Evolutionary conservation across 2,113 vertebrate species (phyloP), one percentile per base, ranked within the genome.

Genomic region (Myiagra hebetior): DNA sequence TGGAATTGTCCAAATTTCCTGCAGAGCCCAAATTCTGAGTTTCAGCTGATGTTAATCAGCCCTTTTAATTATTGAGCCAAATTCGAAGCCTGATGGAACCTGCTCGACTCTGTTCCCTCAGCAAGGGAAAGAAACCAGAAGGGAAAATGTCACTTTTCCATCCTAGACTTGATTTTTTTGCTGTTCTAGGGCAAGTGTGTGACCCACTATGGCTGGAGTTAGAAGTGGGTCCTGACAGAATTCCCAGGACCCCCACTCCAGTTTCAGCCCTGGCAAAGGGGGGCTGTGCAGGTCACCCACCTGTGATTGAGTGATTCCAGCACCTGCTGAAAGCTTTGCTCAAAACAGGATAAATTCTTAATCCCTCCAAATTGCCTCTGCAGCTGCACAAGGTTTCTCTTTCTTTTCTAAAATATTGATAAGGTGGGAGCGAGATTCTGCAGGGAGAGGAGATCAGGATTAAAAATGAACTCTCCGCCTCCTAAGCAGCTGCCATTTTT

Each of bases 321-420:
- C 94, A 97, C 89, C 92, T 90, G 91, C 84, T 87, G 87, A 94
- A 91, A 85, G 64, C 92, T 62, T 62, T 82, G 86, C 86, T 96
- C 64, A 57, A 97, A 97, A 94, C 92, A 89, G 68, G 91, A 97
- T 97, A 19, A 96, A 96, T 97, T 94, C 97, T 97, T 97, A 97
- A 97, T 97, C 92, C 74, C 60, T 75, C 67, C 85, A 96, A 97
- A 96, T 96, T 96, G 92, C 46, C 69, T 94, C 69, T 86, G 70
- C 94, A 94, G 92, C 91, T 94, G 88, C 84, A 86, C 78, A 63
- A 91, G 65, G 68, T 93, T 95, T 94, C 91, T 88, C 85, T 94
- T 96, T 47, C 87, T 86, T 91, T 28, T 44, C 52, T 94, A 55
- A 95, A 97, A 96, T 91, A 97, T 95, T 96, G 91, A 96, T 97